Conservation (phyloP, 2,888 invertebrate species). For the Campoplex nolae region DNA sequence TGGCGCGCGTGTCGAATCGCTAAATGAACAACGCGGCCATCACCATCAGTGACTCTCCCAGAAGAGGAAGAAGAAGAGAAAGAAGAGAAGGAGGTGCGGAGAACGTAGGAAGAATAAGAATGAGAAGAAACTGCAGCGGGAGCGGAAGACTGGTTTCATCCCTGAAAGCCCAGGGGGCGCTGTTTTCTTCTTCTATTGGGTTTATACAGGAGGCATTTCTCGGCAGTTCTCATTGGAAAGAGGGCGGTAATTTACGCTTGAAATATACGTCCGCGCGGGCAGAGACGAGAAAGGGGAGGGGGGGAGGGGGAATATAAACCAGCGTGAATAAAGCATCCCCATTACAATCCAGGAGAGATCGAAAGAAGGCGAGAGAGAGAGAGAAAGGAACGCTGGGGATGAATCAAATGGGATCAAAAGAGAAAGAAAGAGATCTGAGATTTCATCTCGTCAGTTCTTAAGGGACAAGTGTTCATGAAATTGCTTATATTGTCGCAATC, state of each 20-base stretch:
- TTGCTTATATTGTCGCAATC: slow-evolving; percentile 56
- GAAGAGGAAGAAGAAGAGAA: slow-evolving; percentile 31
- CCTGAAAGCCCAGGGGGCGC: slow-evolving; percentile 33
- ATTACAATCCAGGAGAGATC: slow-evolving; percentile 21
- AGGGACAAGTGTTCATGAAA: slow-evolving; percentile 51
- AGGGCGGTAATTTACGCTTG: slow-evolving; percentile 70
- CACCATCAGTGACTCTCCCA: slow-evolving; percentile 51
- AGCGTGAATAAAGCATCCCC: slow-evolving; percentile 65
- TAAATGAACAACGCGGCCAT: slow-evolving; percentile 77
- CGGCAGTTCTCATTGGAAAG: slow-evolving; percentile 64
- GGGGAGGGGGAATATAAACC: slow-evolving; percentile 52
- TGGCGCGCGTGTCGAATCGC: slow-evolving; percentile 77
- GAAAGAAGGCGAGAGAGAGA: slow-evolving; percentile 9
- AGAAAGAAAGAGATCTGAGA: slow-evolving; percentile 48
- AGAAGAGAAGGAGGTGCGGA: neutral
- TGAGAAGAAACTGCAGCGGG: slow-evolving; percentile 23
- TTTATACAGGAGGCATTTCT: slow-evolving; percentile 64
- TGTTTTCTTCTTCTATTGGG: slow-evolving; percentile 57
- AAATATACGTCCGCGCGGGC: slow-evolving; percentile 69
- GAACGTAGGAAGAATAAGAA: slow-evolving; percentile 2
- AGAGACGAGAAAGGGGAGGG: slow-evolving; percentile 44
- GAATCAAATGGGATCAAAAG: slow-evolving; percentile 2
- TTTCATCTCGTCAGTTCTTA: slow-evolving; percentile 46
- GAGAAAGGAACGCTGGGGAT: slow-evolving; percentile 42
- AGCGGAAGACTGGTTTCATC: slow-evolving; percentile 36